Evolutionary conservation across 2,113 vertebrate genomes (phyloP), one percentile per base, ranked within the genome.

Genomic region (Hiodon tergisus): DNA sequence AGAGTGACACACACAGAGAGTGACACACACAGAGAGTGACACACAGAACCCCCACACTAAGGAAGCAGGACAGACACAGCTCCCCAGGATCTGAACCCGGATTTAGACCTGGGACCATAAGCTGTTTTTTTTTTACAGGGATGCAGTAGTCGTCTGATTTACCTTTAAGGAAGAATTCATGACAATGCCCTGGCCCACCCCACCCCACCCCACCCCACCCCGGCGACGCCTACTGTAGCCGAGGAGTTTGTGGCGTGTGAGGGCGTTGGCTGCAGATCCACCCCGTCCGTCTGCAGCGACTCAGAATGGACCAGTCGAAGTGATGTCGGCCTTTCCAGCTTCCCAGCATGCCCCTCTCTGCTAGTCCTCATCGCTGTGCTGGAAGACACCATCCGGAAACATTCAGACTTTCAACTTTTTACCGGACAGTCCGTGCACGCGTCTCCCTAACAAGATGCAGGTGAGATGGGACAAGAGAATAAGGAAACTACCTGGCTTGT

Each of bases 401-500:
- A 2, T 31, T 31, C 31, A 31, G 31, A 31, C 31, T 31, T 31
- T 31, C 31, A 31, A 31, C 31, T 31, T 31, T 31, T 31, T 31
- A 31, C 31, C 31, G 63, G 57, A 53, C 31, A 51, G 14, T 60
- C 1, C 63, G 7, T 13, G n/a, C 0, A 16, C 63, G 53, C 54
- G n/a, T 8, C 7, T 54, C 17, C 70, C 11, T 4, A 57, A 8
- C 6, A 5, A 4, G 2, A 3, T 48, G 1, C 53, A 71, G 17
- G 69, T 6, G 9, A 16, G 46, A 46, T 4, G 46, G 11, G 0
- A 3, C 14, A 55, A 4, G 0, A 3, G 47, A 47, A 66, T 52
- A 69, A 7, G 5, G 54, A 48, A 8, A 4, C 9, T 86, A 98
- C 96, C 94, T 93, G 83, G 83, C 79, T 69, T 91, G 93, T 71